A percentile compares a stretch with the other conserved stretches of the same genome.
These are phyloP conservation scores for Trialeurodes vaporariorum DNA, from an alignment of 1,140 invertebrate genomes.

Conservation along the genomic window DNA sequence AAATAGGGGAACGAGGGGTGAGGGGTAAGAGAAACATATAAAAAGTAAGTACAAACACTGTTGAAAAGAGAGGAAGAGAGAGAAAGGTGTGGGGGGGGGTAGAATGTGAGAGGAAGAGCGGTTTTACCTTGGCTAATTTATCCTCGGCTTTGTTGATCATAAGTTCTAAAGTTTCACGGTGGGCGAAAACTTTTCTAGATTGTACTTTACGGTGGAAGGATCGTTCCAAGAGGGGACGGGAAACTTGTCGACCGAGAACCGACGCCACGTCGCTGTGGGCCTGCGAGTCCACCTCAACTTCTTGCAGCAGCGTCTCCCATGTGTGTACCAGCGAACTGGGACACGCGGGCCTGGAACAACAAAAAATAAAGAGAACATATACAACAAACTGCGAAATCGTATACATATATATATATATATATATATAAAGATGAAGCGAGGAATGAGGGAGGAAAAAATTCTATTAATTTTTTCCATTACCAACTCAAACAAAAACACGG, in stretches of 20 bases:
- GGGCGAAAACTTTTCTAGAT: conserved; percentile 80
- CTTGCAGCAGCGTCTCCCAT: conserved; percentile 84
- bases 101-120: neutral
- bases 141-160: conserved; percentile 82
- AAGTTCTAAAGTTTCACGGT: conserved; percentile 82
- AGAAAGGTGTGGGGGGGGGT: neutral
- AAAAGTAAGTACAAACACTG: too few species aligned
- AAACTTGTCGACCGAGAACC: conserved; percentile 70
- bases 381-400: too few species aligned
- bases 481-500: too few species aligned
- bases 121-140: conserved; percentile 63
- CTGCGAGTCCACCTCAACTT: conserved; percentile 85
- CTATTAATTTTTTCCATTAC: too few species aligned
- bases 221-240: conserved; percentile 73
- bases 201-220: conserved; percentile 88
- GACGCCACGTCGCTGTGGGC: conserved; percentile 77
- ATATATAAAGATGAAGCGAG: too few species aligned
- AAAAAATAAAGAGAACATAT: too few species aligned
- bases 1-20: too few species aligned
- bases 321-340: conserved; percentile 72
- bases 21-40: too few species aligned
- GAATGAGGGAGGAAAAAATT: too few species aligned
- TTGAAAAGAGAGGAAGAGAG: too few species aligned
- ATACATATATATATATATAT: too few species aligned
- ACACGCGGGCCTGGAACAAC: conserved; percentile 54